Base-by-base conservation (phyloP, 2,113 vertebrate genomes). In the Menidia beryllina region DNA sequence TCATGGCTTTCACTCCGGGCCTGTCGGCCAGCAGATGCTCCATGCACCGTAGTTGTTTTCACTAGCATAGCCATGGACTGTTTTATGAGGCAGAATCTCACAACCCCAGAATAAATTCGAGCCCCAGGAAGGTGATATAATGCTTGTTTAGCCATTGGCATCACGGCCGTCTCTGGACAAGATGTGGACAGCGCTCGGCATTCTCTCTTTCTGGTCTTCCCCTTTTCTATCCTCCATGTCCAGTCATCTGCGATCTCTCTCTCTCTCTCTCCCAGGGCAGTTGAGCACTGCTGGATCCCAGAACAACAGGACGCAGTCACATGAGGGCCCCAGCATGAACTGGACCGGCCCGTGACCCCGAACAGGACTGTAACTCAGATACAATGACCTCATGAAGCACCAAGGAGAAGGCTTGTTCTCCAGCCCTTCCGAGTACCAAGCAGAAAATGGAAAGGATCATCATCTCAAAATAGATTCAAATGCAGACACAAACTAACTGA, bases 301-400 rank as follows among this genome's bases (percentile, higher is more conserved):
- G 52, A 88, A 87, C 86, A 88, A 88, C 86, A 87, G 69, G 55
- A 75, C 64, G 73, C 75, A 65, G 72, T 90, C 86, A 87, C 73
- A 83, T 58, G 83, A 86, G 74, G 76, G 64, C 59, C 86, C 70
- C 86, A 87, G 88, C 77, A 2, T 82, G 88, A 87, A 80, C 72
- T 56, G 82, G 65, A 64, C 60, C 12, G 65, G 75, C 52, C 72
- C 45, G 7, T 83, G 86, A 88, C 87, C 89, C 45, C 1, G 57
- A 82, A 62, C 0, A 15, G 39, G 72, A 75, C 84, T 82, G 84
- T 81, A 82, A 89, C 82, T 88, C 73, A 54, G 75, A 85, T 82
- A 75, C 86, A 89, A 83, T 85, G 85, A 88, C 86, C 87, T 86
- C 89, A 84, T 84, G 75, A 90, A 89, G 72, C 86, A 79, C 82